Evolutionary conservation across 2,113 vertebrate species (phyloP).

Genomic region (Otolemur garnettii): DNA sequence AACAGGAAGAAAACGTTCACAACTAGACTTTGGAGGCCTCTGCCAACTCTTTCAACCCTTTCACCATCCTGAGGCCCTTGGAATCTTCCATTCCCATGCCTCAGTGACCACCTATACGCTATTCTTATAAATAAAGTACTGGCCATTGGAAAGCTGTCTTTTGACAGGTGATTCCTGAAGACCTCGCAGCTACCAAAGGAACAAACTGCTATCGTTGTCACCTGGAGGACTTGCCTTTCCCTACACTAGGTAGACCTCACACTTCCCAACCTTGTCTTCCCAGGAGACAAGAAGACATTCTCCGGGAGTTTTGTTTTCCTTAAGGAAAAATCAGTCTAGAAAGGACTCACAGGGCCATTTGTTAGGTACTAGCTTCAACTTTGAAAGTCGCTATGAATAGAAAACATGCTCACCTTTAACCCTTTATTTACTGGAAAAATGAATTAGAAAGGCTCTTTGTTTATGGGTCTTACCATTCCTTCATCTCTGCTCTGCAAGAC

Average conservation of each 20-base stretch:
- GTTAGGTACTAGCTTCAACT: not conserved
- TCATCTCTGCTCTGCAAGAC: not conserved
- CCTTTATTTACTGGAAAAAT: not conserved
- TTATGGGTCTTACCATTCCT: not conserved
- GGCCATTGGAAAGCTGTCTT: not conserved
- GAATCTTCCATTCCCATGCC: not conserved
- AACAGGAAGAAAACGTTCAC: not conserved
- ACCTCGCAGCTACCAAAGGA: not conserved
- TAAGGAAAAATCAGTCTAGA: not conserved
- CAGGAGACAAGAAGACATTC: not conserved
- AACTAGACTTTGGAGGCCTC: not conserved
- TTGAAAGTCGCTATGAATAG: not conserved
- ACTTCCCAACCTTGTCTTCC: not conserved
- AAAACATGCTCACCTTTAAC: not conserved
- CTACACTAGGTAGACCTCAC: not conserved
- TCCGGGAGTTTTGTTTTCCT: slow-evolving; percentile 22
- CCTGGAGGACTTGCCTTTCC: not conserved
- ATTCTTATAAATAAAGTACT: not conserved
- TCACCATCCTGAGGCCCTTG: not conserved
- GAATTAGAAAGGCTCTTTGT: not conserved
- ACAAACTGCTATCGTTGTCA: not conserved
- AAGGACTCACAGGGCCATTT: not conserved
- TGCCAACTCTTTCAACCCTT: not conserved
- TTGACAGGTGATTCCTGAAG: not conserved
- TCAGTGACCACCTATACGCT: not conserved